Evolutionary conservation across 2,113 vertebrate species (phyloP).

Genomic region (Bubo bubo): DNA sequence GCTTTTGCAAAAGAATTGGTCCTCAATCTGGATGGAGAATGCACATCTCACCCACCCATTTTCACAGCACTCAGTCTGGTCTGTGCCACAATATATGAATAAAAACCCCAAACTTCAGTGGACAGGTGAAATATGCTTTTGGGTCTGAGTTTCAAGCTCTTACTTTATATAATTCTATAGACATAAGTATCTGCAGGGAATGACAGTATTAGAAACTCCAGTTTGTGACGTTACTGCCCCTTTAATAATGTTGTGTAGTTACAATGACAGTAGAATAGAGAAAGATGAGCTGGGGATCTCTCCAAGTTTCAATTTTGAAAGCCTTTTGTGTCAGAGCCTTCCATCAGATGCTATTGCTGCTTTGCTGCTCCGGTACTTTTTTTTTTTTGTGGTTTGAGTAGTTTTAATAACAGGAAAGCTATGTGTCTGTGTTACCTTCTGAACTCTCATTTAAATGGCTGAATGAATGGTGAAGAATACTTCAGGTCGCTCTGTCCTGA

Average conservation of each 20-base stretch:
- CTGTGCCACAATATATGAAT: fast-evolving
- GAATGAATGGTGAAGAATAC: not conserved
- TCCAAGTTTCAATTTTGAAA: not conserved
- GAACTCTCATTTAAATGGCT: not conserved
- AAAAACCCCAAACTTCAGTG: not conserved
- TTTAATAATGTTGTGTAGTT: not conserved
- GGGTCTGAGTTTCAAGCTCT: not conserved
- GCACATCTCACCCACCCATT: not conserved
- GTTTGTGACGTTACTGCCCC: not conserved
- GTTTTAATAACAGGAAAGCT: not conserved
- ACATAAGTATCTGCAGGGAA: not conserved
- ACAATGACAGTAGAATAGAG: not conserved
- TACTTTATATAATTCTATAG: not conserved
- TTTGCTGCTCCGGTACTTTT: not conserved
- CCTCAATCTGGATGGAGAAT: not conserved
- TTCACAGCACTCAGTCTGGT: not conserved
- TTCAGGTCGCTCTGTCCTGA: not conserved
- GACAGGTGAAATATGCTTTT: not conserved
- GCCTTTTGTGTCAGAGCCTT: not conserved
- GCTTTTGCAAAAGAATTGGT: not conserved
- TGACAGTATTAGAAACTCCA: not conserved
- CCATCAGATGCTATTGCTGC: not conserved
- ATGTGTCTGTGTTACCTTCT: not conserved
- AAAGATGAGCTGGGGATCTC: not conserved
- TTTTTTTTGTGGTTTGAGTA: not conserved